phyloP scores from a whole-genome alignment of 2,113 vertebrate genomes.

The Anarrhichthys ocellatus region DNA sequence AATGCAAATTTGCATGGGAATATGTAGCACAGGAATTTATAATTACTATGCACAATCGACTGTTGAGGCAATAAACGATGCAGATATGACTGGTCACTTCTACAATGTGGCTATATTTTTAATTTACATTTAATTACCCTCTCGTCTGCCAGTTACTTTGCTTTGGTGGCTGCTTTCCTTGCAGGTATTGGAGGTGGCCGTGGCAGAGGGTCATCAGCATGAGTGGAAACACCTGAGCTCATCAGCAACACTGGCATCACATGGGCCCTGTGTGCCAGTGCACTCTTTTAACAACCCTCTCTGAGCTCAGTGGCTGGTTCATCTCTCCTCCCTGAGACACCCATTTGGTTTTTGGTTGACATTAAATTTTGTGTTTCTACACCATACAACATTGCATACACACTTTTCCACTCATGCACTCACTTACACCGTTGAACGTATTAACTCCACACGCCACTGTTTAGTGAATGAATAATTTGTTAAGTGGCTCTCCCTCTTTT shows the following conservation, averaged over 20 bases:
- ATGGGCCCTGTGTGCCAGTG: not conserved
- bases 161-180: not conserved
- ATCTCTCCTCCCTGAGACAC: not conserved
- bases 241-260: not conserved
- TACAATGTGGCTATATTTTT: not conserved
- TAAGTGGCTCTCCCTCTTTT: not conserved
- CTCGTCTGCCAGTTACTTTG: not conserved
- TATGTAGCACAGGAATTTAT: constrained; percentile 9
- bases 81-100: not conserved
- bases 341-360: not conserved
- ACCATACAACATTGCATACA: not conserved
- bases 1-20: constrained; percentile 15
- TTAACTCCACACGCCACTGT: not conserved
- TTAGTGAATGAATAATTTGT: not conserved
- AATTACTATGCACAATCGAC: not conserved
- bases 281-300: not conserved
- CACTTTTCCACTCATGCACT: not conserved
- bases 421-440: not conserved
- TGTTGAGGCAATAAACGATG: not conserved
- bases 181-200: not conserved
- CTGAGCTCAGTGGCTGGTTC: not conserved
- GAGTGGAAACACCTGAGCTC: not conserved
- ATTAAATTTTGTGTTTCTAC: not conserved
- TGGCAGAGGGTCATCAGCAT: not conserved
- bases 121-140: not conserved